Evolutionary conservation across 2,888 invertebrate species (phyloP).

Genomic region (Muscina levida): DNA sequence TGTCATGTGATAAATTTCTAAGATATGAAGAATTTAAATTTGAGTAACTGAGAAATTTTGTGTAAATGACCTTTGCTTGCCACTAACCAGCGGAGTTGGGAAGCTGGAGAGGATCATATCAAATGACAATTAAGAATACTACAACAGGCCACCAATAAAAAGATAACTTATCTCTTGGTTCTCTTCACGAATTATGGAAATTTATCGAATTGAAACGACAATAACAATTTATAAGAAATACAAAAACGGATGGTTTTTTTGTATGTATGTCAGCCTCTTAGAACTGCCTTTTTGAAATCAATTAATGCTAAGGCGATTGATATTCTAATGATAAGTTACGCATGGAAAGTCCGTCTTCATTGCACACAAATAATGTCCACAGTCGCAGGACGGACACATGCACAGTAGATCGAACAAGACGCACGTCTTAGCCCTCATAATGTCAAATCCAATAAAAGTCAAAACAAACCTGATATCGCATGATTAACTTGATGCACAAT

Average conservation of each 20-base stretch:
- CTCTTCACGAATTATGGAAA: slow-evolving; percentile 9
- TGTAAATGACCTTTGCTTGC: too few species aligned
- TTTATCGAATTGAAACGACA: slow-evolving; percentile 25
- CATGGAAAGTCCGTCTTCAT: slow-evolving; percentile 4
- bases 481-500: slow-evolving; percentile 64
- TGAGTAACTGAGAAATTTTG: too few species aligned
- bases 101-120: slow-evolving; percentile 13
- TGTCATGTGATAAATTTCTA: slow-evolving; percentile 25
- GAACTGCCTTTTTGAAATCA: slow-evolving; percentile 41
- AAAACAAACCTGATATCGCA: slow-evolving; percentile 59
- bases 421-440: slow-evolving; percentile 47
- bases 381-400: background rate
- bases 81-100: background rate
- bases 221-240: slow-evolving; percentile 60
- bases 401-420: slow-evolving; percentile 19
- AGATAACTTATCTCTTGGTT: slow-evolving; percentile 26
- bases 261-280: too few species aligned
- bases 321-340: slow-evolving; percentile 46
- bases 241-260: slow-evolving; percentile 13
- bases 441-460: slow-evolving; percentile 67
- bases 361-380: background rate
- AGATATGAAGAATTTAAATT: slow-evolving; percentile 13
- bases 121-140: slow-evolving; percentile 5
- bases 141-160: background rate
- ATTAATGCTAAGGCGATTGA: slow-evolving; percentile 49